Percentiles rank a stretch among this genome's conserved stretches.
Evolutionary conservation across 1,140 invertebrate genomes (phyloP).

Genomic region (Zaprionus kolodkinae): DNA sequence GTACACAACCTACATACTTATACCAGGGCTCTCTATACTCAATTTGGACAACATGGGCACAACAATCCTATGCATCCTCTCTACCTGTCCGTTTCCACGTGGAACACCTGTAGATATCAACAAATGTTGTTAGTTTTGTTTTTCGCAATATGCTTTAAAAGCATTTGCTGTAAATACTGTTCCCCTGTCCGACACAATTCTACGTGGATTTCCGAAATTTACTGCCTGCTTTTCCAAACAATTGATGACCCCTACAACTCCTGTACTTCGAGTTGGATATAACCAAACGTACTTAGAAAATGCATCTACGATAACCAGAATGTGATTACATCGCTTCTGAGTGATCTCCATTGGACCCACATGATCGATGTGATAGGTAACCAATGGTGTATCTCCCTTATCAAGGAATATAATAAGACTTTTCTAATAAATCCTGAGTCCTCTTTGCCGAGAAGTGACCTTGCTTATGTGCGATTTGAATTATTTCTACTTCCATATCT

Average conservation of each 20-base stretch:
- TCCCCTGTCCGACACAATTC: constrained; percentile 21
- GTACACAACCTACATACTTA: constrained; percentile 14
- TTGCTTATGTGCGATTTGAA: too few relatives aligned
- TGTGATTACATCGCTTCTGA: constrained; percentile 81
- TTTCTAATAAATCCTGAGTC: too few relatives aligned
- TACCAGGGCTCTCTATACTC: neutral
- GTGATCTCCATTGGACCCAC: constrained; percentile 75
- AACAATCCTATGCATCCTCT: constrained; percentile 16
- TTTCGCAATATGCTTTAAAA: constrained; percentile 25
- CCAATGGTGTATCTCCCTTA: constrained; percentile 26
- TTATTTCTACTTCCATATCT: too few relatives aligned
- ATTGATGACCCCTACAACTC: constrained; percentile 20
- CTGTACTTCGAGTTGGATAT: constrained; percentile 23
- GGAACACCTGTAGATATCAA: constrained; percentile 16
- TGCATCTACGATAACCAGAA: constrained; percentile 74
- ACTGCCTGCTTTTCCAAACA: constrained; percentile 7
- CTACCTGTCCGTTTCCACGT: constrained; percentile 23
- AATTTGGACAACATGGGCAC: constrained; percentile 2
- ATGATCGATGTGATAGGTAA: constrained; percentile 53
- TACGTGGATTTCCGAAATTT: constrained; percentile 21
- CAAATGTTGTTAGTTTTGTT: constrained; percentile 7
- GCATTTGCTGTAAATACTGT: too few relatives aligned
- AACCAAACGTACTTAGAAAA: neutral
- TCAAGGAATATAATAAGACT: too few relatives aligned
- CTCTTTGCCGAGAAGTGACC: too few relatives aligned